Evolutionary conservation across 2,888 invertebrate species (phyloP).

Genomic region (Trisateles emortualis): DNA sequence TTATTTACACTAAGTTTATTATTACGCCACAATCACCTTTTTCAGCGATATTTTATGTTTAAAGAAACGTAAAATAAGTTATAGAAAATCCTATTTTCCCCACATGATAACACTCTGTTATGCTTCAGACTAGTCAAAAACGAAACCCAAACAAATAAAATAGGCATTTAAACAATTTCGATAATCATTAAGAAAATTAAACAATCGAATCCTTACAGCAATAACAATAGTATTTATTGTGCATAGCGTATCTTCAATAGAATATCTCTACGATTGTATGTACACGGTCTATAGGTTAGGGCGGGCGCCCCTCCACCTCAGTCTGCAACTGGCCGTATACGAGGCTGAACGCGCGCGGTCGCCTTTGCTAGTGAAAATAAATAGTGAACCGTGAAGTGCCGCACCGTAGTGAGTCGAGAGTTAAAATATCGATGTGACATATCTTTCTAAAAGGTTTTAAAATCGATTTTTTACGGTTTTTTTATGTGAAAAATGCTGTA

Average conservation of each 20-base stretch:
- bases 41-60: too few relatives aligned
- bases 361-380: conserved; percentile 42
- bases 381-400: conserved; percentile 48
- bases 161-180: conserved; percentile 5
- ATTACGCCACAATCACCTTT: too few relatives aligned
- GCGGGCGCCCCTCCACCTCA: conserved; percentile 62
- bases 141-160: not conserved
- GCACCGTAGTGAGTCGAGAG: conserved; percentile 36
- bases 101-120: not conserved
- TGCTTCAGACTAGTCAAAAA: not conserved
- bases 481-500: conserved; percentile 12
- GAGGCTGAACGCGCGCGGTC: conserved; percentile 50
- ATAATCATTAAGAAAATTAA: conserved; percentile 24
- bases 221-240: conserved; percentile 36
- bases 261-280: conserved; percentile 43
- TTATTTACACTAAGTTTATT: too few relatives aligned
- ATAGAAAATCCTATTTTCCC: too few relatives aligned
- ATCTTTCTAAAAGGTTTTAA: conserved; percentile 32
- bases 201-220: conserved; percentile 36
- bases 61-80: too few relatives aligned
- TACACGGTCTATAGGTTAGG: conserved; percentile 54
- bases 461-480: conserved; percentile 1
- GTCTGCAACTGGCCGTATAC: conserved; percentile 54
- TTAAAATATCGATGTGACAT: conserved; percentile 44
- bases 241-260: conserved; percentile 26